phyloP scores from a whole-genome alignment of 2,113 vertebrate species.

The Salvator merianae region DNA sequence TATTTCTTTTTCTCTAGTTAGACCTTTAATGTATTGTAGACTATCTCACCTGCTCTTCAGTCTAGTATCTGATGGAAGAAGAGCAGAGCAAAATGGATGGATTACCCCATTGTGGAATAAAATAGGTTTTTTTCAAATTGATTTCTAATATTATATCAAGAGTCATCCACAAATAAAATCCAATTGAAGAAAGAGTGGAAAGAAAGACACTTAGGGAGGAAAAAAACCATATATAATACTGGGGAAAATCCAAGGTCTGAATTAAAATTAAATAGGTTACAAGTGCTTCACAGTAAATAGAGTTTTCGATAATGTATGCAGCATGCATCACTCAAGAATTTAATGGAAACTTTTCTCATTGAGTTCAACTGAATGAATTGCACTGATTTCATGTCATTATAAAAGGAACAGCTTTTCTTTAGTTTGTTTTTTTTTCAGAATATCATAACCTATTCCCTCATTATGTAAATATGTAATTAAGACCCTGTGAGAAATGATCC shows the following conservation, averaged over 20 bases:
- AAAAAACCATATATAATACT: not conserved
- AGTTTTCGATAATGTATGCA: not conserved
- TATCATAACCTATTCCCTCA: not conserved
- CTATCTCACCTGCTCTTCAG: constrained; percentile 5
- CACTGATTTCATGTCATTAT: not conserved
- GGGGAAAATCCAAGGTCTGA: constrained; percentile 15
- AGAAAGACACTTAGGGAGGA: not conserved
- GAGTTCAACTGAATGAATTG: constrained; percentile 3
- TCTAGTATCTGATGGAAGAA: constrained; percentile 4
- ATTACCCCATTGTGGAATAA: not conserved
- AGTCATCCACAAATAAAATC: not conserved
- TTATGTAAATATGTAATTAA: constrained; percentile 14
- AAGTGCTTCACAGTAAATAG: not conserved
- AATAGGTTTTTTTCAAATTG: not conserved
- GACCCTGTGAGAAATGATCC: constrained; percentile 4
- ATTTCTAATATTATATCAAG: not conserved
- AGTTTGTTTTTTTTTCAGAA: not conserved
- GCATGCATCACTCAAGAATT: not conserved
- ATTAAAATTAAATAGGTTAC: not conserved
- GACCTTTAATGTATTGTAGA: not conserved
- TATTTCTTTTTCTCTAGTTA: not conserved
- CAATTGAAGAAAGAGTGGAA: not conserved
- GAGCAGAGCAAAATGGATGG: not conserved
- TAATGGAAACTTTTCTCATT: not conserved
- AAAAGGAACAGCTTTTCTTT: not conserved